A percentile compares a stretch with the other conserved stretches of the same genome.
These are phyloP conservation scores for Tangara arthus DNA, from an alignment of 2,797 vertebrate species.

Conservation along the genomic window DNA sequence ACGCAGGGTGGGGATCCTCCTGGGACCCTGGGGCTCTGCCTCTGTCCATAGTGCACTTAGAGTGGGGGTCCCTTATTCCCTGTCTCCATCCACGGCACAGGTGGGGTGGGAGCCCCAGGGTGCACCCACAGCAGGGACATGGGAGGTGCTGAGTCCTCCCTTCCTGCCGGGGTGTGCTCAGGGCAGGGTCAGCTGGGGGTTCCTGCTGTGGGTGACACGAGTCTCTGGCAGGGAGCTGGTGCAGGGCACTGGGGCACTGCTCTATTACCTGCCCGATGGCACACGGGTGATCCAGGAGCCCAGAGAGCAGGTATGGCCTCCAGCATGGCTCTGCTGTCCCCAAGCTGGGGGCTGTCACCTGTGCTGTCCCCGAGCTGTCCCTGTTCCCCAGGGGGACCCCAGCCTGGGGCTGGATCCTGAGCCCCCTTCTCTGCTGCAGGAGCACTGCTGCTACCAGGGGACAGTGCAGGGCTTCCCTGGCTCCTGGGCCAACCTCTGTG, in stretches of 20 bases:
- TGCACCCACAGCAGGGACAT: background rate
- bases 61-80: background rate
- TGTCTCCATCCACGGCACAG: background rate
- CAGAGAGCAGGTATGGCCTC: conserved; percentile 76
- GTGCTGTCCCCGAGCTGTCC: background rate
- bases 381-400: background rate
- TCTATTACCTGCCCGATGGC: conserved; percentile 87
- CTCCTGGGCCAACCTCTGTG: conserved; percentile 84
- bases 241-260: conserved; percentile 74
- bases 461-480: conserved; percentile 59
- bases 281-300: conserved; percentile 69
- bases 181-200: background rate
- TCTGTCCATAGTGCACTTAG: background rate
- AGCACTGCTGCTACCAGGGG: conserved; percentile 87
- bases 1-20: background rate
- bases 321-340: fast-evolving
- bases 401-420: background rate
- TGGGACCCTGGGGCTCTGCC: too few species aligned
- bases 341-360: too few species aligned
- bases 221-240: conserved; percentile 76
- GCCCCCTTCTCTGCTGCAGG: conserved; percentile 62
- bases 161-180: background rate
- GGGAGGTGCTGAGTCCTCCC: background rate
- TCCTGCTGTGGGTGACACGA: background rate
- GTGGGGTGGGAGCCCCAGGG: background rate